These are phyloP conservation scores for Pelochelys cantorii DNA, from an alignment of 2,797 vertebrate species.

Conservation along the genomic window DNA sequence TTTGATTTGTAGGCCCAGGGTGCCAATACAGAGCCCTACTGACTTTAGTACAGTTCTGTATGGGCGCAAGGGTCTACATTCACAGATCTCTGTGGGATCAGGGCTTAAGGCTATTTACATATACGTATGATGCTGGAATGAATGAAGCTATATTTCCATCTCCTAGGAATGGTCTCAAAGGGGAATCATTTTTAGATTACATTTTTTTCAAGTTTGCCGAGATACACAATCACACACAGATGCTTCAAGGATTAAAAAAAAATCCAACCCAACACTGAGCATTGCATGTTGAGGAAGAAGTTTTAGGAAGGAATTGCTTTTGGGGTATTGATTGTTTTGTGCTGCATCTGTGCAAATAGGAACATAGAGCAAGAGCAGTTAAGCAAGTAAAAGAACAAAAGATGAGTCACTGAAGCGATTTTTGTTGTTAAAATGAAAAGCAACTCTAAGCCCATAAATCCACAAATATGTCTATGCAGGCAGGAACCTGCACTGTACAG, in stretches of 20 bases:
- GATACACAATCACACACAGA: conserved; percentile 20
- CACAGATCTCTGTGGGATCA: neutral
- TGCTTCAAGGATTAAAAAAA: conserved; percentile 38
- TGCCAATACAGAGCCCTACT: neutral
- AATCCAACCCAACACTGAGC: neutral
- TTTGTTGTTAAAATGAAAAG: conserved; percentile 20
- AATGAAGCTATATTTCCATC: conserved; percentile 12
- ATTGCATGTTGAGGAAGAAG: conserved; percentile 40
- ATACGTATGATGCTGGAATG: neutral
- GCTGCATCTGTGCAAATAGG: conserved; percentile 21
- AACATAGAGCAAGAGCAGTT: conserved; percentile 41
- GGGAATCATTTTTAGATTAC: conserved; percentile 11
- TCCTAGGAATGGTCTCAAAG: neutral
- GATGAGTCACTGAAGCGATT: conserved; percentile 6
- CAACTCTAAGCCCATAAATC: conserved; percentile 20
- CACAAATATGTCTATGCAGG: neutral
- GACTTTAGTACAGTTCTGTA: conserved; percentile 4
- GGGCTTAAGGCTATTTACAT: neutral
- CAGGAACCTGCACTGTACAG: neutral
- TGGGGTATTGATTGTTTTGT: conserved; percentile 18
- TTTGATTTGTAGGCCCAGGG: neutral
- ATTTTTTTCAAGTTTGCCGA: conserved; percentile 33
- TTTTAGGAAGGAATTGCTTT: conserved; percentile 39
- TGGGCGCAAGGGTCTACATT: neutral
- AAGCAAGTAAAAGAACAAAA: conserved; percentile 35